Evolutionary conservation across 1,140 invertebrate genomes (phyloP).

Genomic region (Drosophila watanabei): DNA sequence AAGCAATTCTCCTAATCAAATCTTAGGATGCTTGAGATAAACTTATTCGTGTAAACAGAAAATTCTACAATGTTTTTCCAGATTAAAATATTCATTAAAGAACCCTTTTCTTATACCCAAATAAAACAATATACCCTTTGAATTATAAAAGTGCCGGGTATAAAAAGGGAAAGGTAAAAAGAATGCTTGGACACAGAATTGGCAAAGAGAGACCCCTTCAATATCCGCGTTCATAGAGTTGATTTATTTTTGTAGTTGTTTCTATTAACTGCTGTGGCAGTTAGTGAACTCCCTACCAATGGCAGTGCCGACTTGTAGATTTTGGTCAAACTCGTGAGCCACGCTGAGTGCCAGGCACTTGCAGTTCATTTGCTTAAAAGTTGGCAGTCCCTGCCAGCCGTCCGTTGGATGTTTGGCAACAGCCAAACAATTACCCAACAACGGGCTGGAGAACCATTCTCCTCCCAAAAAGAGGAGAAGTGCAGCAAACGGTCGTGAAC

Average conservation of each 20-base stretch:
- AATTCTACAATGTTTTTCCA: not conserved
- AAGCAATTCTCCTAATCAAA: no score
- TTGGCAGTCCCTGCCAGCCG: constrained; percentile 44
- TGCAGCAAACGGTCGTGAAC: constrained; percentile 27
- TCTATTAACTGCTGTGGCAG: constrained; percentile 11
- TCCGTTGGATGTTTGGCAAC: constrained; percentile 35
- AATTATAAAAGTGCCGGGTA: not conserved
- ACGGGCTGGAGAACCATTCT: constrained; percentile 54
- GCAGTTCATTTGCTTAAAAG: constrained; percentile 76
- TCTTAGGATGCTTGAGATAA: no score
- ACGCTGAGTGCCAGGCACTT: constrained; percentile 69
- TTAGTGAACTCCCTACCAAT: constrained; percentile 5
- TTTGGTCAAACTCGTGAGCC: constrained; percentile 65
- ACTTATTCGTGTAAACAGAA: not conserved
- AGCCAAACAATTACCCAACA: constrained; percentile 38
- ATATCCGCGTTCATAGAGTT: not conserved
- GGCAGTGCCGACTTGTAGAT: constrained; percentile 19
- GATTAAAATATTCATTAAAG: no score
- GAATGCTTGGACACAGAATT: not conserved
- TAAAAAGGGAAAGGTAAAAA: constrained; percentile 14
- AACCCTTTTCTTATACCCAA: not conserved
- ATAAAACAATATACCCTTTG: not conserved
- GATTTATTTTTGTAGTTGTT: constrained; percentile 13
- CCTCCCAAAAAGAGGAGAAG: constrained; percentile 43
- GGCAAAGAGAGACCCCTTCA: constrained; percentile 3